phyloP scores from a whole-genome alignment of 2,113 vertebrate genomes.

The Ascaphus truei region DNA sequence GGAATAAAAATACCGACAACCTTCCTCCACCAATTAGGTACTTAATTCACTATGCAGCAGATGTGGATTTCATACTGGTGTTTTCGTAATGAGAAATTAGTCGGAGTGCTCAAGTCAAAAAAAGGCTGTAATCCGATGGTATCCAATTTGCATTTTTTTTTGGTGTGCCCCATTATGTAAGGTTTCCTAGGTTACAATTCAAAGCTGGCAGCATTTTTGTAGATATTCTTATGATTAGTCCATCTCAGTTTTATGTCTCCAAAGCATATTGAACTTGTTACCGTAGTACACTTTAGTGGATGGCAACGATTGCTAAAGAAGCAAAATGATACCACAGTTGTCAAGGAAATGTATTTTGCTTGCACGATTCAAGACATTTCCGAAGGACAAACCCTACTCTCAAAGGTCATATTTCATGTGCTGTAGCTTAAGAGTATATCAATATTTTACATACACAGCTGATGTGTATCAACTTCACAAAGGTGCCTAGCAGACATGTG shows the following conservation, averaged over 20 bases:
- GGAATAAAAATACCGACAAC: background rate
- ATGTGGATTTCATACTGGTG: background rate
- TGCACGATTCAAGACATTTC: too few species aligned
- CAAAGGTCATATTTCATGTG: too few species aligned
- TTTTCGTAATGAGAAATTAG: background rate
- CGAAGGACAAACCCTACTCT: too few species aligned
- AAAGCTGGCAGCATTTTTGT: background rate
- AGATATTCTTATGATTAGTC: too few species aligned
- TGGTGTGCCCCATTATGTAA: constrained; percentile 4
- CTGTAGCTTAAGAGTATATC: too few species aligned
- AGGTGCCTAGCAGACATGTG: too few species aligned
- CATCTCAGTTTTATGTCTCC: too few species aligned
- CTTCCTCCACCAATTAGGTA: too few species aligned
- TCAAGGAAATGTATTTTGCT: too few species aligned
- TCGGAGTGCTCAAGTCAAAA: background rate
- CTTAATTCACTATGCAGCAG: background rate
- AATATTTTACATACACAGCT: too few species aligned
- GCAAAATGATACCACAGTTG: too few species aligned
- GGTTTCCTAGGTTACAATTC: background rate
- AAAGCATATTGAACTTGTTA: background rate
- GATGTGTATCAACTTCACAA: too few species aligned
- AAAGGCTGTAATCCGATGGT: background rate
- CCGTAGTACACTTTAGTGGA: background rate
- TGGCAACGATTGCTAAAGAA: background rate
- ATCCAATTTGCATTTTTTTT: constrained; percentile 14